phyloP scores from a whole-genome alignment of 2,797 vertebrate species.

The Argya squamiceps region DNA sequence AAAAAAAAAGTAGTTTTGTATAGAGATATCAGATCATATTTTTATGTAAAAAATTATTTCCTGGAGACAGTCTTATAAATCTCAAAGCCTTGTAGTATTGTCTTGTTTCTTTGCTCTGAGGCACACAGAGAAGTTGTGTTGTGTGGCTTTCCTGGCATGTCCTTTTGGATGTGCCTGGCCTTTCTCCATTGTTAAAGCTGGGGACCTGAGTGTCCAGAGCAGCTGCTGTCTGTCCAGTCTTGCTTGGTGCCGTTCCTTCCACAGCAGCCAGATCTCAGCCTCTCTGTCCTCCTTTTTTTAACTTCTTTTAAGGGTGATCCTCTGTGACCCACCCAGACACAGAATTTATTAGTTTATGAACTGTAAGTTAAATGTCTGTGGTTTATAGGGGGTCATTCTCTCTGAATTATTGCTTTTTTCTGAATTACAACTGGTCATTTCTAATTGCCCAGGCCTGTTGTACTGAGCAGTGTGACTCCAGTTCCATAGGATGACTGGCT shows the following conservation, averaged over 20 bases:
- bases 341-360: background rate
- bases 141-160: background rate
- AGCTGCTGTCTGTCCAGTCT: background rate
- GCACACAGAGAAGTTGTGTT: background rate
- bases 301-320: background rate
- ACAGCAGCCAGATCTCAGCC: background rate
- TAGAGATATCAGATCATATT: background rate
- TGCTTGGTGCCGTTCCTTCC: background rate
- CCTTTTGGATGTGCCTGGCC: background rate
- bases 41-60: background rate
- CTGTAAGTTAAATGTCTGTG: background rate
- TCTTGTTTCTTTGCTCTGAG: background rate
- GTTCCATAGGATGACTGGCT: background rate
- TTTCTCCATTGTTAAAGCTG: background rate
- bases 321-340: background rate
- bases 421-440: background rate
- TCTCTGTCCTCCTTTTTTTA: background rate
- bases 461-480: background rate
- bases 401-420: background rate
- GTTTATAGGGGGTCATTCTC: background rate
- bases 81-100: background rate
- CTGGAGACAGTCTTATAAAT: background rate
- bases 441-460: background rate
- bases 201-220: background rate
- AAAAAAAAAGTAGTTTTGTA: fast-evolving